Percentiles rank a stretch among this genome's conserved stretches.
Conservation (phyloP, 2,797 vertebrate species). For the Poeciliopsis infans region DNA sequence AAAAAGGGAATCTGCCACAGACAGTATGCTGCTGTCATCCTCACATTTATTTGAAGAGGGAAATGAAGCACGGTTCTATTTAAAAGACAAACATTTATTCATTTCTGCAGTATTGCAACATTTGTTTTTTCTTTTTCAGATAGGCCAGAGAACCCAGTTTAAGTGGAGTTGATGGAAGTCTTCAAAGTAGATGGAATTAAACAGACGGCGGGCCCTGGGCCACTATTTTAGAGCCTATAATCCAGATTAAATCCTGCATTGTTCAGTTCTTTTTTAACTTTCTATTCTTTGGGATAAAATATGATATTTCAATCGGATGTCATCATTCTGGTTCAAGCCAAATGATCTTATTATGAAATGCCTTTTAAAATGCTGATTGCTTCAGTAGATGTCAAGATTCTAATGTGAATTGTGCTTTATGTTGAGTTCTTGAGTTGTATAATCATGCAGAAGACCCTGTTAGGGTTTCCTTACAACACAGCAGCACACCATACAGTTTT, state of each 20-base stretch:
- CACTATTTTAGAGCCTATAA: conserved; percentile 74
- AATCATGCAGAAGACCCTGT: conserved; percentile 52
- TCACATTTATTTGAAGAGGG: conserved; percentile 53
- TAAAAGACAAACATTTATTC: conserved; percentile 55
- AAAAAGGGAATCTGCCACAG: conserved; percentile 17
- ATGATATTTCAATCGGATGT: conserved; percentile 75
- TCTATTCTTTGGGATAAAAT: conserved; percentile 66
- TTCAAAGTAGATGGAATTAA: conserved; percentile 57
- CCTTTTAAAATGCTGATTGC: conserved; percentile 67
- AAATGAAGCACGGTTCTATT: conserved; percentile 54
- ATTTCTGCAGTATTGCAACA: conserved; percentile 40
- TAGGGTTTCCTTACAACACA: conserved; percentile 44
- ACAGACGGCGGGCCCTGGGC: conserved; percentile 64
- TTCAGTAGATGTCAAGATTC: conserved; percentile 67
- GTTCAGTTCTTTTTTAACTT: conserved; percentile 60
- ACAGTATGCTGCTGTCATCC: conserved; percentile 47
- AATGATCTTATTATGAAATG: conserved; percentile 63
- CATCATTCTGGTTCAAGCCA: conserved; percentile 74
- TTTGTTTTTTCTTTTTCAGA: conserved; percentile 42
- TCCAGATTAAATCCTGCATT: conserved; percentile 75
- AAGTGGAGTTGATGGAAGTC: conserved; percentile 52
- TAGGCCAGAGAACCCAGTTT: conserved; percentile 42
- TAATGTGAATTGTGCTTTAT: conserved; percentile 54
- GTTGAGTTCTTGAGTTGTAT: conserved; percentile 48
- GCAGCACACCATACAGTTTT: neutral